Evolutionary conservation across 2,888 invertebrate genomes (phyloP).

Genomic region (Tridacna crocea): DNA sequence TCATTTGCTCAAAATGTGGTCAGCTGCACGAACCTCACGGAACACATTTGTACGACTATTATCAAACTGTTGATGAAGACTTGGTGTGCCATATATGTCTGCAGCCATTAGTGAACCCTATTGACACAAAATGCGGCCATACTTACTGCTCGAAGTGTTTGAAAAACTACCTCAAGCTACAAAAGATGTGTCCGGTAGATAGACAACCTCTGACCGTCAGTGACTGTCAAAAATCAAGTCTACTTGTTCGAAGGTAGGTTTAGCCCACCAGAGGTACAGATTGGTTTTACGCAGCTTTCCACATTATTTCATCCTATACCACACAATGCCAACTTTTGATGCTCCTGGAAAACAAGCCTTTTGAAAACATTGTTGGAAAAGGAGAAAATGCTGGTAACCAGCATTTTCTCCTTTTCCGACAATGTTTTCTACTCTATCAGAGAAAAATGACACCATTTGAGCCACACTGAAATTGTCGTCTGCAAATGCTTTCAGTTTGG

Average conservation of each 20-base stretch:
- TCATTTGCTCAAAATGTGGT: conserved; percentile 80
- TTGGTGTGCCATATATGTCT: conserved; percentile 85
- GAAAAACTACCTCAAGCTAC: conserved; percentile 82
- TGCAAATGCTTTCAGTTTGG: too few species aligned
- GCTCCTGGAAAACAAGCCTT: too few species aligned
- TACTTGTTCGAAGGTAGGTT: conserved; percentile 84
- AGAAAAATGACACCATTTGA: too few species aligned
- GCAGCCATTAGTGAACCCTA: conserved; percentile 85
- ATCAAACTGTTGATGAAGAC: conserved; percentile 84
- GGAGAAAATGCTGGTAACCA: neutral
- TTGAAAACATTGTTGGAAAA: neutral
- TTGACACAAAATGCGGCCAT: conserved; percentile 84
- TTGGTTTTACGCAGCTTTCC: too few species aligned
- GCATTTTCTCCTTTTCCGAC: neutral
- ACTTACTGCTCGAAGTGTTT: conserved; percentile 83
- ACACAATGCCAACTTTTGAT: too few species aligned
- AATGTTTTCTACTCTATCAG: neutral
- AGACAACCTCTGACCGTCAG: conserved; percentile 81
- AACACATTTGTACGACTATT: conserved; percentile 85
- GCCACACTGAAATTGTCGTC: too few species aligned
- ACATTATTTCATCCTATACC: neutral
- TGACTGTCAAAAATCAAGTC: conserved; percentile 84
- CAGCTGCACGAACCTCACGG: conserved; percentile 80
- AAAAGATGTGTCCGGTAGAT: conserved; percentile 85
- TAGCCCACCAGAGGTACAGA: too few species aligned